Evolutionary conservation across 2,888 invertebrate species (phyloP), one percentile per base, ranked within the genome.

Genomic region (Drosophila quasianomalipes): DNA sequence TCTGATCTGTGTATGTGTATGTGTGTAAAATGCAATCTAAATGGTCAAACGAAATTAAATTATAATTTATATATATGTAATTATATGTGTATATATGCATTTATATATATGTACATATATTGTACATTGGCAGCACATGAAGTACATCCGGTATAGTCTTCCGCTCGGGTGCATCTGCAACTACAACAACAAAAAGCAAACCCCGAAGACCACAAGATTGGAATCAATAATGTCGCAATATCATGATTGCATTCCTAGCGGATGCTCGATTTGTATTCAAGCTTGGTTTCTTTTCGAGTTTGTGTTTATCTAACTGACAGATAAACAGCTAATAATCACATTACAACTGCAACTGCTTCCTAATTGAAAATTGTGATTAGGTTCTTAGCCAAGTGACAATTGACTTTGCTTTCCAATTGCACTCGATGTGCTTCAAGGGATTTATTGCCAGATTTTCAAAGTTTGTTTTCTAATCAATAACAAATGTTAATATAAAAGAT

Each of bases 21-120:
- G 12, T 35, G 28, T 53, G 22, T 52, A n/a, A 44, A 39, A 30
- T 66, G 49, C 66, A 75, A 71, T 75, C 76, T 73, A 74, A 79
- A 70, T 67, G 67, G 54, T 65, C 73, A 70, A 71, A 52, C 62
- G 63, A 79, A 87, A 85, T 85, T 73, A 76, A 85, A 87, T 87
- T 81, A 74, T 73, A 79, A 83, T 83, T 79, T 83, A 76, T 55
- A 35, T 22, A 22, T 22, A 22, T 22, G 22, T 22, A 22, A 22
- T 22, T 22, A 2, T 14, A 22, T 1, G 19, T 30, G 5, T 5
- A 52, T 35, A 26, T 2, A 31, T 3, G 5, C 5, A 35, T 9
- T 5, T 35, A 33, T 9, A 22, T 7, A 33, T 14, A 5, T 35
- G 22, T 9, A 22, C 4, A 33, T 14, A 3, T 37, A 37, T 37